Base-by-base conservation (phyloP, 2,888 invertebrate species). In the Choristoneura rosaceana region DNA sequence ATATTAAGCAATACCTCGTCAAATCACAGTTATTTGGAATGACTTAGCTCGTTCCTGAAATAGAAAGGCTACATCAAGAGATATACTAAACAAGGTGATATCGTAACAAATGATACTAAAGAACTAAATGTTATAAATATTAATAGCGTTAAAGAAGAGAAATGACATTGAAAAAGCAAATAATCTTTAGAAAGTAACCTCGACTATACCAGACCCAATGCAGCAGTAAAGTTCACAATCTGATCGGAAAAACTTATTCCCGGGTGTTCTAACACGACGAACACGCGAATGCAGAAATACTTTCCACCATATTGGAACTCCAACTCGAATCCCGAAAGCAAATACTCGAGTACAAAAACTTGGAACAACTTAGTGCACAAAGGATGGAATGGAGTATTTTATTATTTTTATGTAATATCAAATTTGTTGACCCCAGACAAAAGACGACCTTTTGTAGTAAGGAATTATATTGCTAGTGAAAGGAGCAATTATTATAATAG, bases 271-370 rank as follows among this genome's bases (percentile, higher is more conserved):
- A 84, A 83, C 84, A 84, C 79, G 81, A 76, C 78, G 79, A 86
- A 88, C 87, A 88, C 88, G 87, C 86, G 89, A 88, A 89, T 90
- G 88, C 89, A 90, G 84, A 87, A 90, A 90, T 91, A 90, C 88
- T 90, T 89, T 87, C 87, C 86, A 83, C 90, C 89, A 88, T 90
- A 91, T 91, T 89, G 90, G 88, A 91, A 92, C 87, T 91, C 87
- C 82, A 83, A 87, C 87, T 87, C 82, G 87, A 88, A 87, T 88
- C 87, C 87, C 89, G 84, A 91, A 91, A 90, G 92, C 90, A 92
- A 93, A 93, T 90, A 93, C 89, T 84, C 87, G 67, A 90, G 90
- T 89, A 91, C 90, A 90, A 89, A 91, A 93, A 92, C 90, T 92
- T 92, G 81, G 85, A 81, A 85, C 65, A 73, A 74, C 74, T 69